Evolutionary conservation across 2,888 invertebrate species (phyloP).

Genomic region (Stenchaetothrips biformis): DNA sequence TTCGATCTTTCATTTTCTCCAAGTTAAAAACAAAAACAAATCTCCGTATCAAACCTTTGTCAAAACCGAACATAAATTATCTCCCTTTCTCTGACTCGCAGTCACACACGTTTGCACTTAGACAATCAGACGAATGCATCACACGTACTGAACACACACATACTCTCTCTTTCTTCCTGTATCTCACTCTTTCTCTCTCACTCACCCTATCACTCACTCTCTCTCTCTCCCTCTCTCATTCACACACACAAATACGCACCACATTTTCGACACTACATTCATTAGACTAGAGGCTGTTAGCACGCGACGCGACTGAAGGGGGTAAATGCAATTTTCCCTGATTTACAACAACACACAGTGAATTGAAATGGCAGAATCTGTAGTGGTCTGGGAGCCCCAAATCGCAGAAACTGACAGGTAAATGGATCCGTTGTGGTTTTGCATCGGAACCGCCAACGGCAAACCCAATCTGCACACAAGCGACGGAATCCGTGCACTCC

Average conservation of each 20-base stretch:
- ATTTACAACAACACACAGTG: not conserved
- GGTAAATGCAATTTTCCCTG: not conserved
- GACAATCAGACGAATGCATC: not conserved
- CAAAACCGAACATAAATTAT: not conserved
- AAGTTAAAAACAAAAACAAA: no score
- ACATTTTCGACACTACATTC: not conserved
- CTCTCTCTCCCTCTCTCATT: not conserved
- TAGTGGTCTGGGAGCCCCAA: no score
- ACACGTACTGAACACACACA: not conserved
- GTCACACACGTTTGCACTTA: not conserved
- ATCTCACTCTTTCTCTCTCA: no score
- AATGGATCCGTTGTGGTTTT: no score
- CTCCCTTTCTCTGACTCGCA: not conserved
- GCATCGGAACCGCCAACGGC: no score
- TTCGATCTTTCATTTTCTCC: not conserved
- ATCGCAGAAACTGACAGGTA: no score
- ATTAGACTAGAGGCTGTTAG: conserved; percentile 21
- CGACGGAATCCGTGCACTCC: no score
- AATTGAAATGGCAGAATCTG: no score
- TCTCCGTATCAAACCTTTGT: not conserved
- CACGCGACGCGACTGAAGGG: not conserved
- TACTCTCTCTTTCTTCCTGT: no score
- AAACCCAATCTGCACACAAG: no score
- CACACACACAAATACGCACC: not conserved
- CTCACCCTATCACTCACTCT: not conserved